Evolutionary conservation across 2,888 invertebrate species (phyloP).

Genomic region (Dexiosoma caninum): DNA sequence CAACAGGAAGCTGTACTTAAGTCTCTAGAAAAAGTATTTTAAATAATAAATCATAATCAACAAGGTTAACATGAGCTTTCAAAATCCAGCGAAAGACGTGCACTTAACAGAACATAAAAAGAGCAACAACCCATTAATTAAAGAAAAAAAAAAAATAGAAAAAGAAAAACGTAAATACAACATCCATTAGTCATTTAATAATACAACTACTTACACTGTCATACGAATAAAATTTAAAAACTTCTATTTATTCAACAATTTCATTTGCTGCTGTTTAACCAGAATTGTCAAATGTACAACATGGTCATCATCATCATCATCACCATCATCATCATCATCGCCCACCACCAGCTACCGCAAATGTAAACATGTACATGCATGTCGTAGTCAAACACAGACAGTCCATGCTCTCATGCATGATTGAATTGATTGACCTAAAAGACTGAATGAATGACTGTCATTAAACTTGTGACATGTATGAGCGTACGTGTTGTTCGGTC

Average conservation of each 20-base stretch:
- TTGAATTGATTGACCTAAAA: conserved; percentile 60
- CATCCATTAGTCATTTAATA: conserved; percentile 5
- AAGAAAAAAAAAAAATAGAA: too few relatives aligned
- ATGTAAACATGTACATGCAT: background rate
- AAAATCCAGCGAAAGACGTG: background rate
- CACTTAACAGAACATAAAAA: background rate
- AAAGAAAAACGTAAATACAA: background rate
- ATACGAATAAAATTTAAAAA: background rate
- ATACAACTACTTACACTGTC: background rate
- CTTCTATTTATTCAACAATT: conserved; percentile 16
- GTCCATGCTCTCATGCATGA: conserved; percentile 41
- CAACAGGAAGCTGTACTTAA: too few relatives aligned
- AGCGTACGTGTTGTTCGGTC: conserved; percentile 47
- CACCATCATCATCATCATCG: too few relatives aligned
- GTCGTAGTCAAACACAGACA: conserved; percentile 27
- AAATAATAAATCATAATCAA: too few relatives aligned
- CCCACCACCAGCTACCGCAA: background rate
- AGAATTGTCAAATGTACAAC: conserved; percentile 2
- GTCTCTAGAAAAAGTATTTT: too few relatives aligned
- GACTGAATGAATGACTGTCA: conserved; percentile 39
- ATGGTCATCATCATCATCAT: background rate
- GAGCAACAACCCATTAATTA: background rate
- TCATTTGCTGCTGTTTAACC: background rate
- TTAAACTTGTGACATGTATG: conserved; percentile 55
- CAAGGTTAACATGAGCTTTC: background rate